Evolutionary conservation across 1,140 invertebrate species (phyloP).

Genomic region (Thaumetopoea pityocampa): DNA sequence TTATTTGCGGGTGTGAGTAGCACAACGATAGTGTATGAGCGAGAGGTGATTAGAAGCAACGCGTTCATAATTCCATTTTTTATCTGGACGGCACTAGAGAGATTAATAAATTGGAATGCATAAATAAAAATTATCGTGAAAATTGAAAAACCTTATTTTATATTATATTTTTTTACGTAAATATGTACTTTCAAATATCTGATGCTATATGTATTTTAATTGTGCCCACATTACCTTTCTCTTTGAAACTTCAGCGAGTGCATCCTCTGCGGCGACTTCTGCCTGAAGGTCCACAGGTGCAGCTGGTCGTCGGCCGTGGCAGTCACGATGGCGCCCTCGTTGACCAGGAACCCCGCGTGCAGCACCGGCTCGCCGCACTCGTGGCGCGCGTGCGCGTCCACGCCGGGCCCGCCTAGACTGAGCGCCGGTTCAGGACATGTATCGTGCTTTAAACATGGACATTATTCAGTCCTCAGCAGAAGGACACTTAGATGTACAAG

Average conservation of each 20-base stretch:
- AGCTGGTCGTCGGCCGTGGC: conserved; percentile 96
- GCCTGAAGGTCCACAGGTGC: conserved; percentile 98
- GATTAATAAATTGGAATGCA: no score
- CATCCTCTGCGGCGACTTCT: conserved; percentile 95
- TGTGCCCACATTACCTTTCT: conserved; percentile 86
- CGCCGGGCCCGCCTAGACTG: conserved; percentile 95
- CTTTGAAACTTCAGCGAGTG: conserved; percentile 97
- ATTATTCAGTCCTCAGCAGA: no score
- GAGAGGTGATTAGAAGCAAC: no score
- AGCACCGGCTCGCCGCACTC: conserved; percentile 86
- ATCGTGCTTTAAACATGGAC: background rate
- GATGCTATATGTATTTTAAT: background rate
- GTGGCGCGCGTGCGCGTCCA: conserved; percentile 95
- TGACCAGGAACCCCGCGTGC: conserved; percentile 95
- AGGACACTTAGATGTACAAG: no score
- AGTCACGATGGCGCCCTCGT: conserved; percentile 96
- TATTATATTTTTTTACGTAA: no score
- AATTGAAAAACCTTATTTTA: no score
- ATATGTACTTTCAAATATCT: no score
- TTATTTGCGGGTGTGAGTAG: no score
- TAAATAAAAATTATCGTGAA: no score
- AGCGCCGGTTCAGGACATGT: conserved; percentile 39
- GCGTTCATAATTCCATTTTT: no score
- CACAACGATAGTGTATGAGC: no score
- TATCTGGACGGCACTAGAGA: no score